Percentiles rank a stretch among this genome's conserved stretches.
phyloP scores from a whole-genome alignment of 2,797 vertebrate genomes.

The Sebastes nivosus region DNA sequence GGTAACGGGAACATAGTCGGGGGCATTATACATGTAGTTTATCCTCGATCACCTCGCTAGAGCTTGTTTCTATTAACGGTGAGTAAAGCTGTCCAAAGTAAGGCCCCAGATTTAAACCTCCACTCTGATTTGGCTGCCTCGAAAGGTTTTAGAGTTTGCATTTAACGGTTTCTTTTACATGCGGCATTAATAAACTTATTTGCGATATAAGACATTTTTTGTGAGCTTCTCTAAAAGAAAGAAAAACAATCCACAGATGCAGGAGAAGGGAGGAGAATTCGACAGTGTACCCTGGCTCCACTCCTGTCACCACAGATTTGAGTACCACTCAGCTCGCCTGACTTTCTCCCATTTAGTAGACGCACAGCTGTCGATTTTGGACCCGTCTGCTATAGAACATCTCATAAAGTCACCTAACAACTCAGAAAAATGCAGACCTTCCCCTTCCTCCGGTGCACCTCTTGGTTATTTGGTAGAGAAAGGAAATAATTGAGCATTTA shows the following conservation, averaged over 20 bases:
- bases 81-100: background rate
- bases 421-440: conserved; percentile 31
- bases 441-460: background rate
- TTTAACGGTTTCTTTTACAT: background rate
- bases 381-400: conserved; percentile 35
- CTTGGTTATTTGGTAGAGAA: background rate
- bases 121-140: background rate
- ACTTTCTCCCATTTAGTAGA: conserved; percentile 7
- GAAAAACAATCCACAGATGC: background rate
- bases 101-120: background rate
- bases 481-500: conserved; percentile 26
- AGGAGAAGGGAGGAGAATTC: background rate
- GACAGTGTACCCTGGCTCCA: background rate
- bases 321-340: background rate
- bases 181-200: background rate
- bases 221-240: background rate
- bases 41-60: background rate
- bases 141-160: background rate
- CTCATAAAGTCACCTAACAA: conserved; percentile 44
- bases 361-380: conserved; percentile 42
- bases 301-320: background rate
- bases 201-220: background rate
- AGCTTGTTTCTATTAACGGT: background rate
- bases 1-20: background rate
- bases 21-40: background rate